Evolutionary conservation across 1,140 invertebrate species (phyloP), one percentile per base, ranked within the genome.

Genomic region (Paralvinella palmiformis): DNA sequence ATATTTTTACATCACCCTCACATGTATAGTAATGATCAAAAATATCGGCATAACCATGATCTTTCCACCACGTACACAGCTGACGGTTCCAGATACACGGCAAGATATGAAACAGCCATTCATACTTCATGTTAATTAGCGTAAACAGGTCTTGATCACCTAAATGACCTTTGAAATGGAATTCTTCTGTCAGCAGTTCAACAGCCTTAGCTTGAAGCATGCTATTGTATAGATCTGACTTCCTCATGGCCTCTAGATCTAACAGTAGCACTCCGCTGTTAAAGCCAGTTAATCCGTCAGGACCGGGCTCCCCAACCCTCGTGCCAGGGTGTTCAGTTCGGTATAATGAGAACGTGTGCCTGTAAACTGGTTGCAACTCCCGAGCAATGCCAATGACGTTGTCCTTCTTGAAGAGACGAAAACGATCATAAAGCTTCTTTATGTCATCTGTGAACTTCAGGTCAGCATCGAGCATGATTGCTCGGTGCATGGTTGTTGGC

Each of bases 131-230:
- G 31, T 84, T 84, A 5, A 92, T 69, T 29, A 94, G 73, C 0
- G 90, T 90, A 72, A 90, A 94, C 77, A 91, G 91, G 80, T 93
- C 91, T 79, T 93, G 91, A 79, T 92, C 91, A 3, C 91, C 91
- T 22, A 94, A 81, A 78, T 93, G 89, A 7, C 91, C 91, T 80
- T 87, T 74, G 57, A 85, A 85, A 32, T 81, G 79, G 79, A 90
- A 91, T 75, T 91, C 90, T 13, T 85, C 70, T 1, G 86, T 85
- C 61, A 90, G 76, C 45, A 83, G 78, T 29, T 83, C 72, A 20
- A 91, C 81, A 64, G 78, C 83, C 17, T 84, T 75, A 36, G 83
- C 79, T 24, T 78, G 83, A 7, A 89, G 71, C 48, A 88, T 78
- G 15, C 83, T 75, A 64, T 85, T 80, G 66, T 86, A 88, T 17